A percentile compares a stretch with the other conserved stretches of the same genome.
Conservation (phyloP, 2,888 invertebrate genomes). For the Dasypogon diadema region DNA sequence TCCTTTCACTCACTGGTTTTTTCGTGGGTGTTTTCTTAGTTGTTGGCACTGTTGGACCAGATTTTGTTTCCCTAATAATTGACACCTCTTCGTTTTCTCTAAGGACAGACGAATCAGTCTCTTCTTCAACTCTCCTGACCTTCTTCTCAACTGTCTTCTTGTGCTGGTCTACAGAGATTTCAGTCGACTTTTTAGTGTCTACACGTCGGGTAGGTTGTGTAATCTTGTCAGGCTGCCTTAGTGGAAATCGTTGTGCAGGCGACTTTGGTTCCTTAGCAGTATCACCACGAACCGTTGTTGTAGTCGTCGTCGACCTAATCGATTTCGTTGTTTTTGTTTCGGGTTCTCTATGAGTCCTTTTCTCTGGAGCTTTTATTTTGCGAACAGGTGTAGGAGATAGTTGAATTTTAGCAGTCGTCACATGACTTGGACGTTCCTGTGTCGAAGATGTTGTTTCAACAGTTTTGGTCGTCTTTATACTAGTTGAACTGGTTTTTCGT, state of each 20-base stretch:
- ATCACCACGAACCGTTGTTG: neutral
- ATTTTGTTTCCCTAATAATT: neutral
- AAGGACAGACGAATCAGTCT: neutral
- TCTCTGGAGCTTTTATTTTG: constrained; percentile 46
- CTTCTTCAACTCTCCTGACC: neutral
- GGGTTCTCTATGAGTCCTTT: constrained; percentile 55
- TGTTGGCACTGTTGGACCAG: neutral
- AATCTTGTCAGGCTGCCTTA: constrained; percentile 11
- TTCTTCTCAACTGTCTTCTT: neutral
- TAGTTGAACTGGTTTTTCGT: constrained; percentile 5
- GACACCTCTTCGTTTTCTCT: neutral
- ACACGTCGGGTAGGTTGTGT: constrained; percentile 16
- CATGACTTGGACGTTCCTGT: constrained; percentile 55
- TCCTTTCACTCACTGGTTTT: constrained; percentile 66
- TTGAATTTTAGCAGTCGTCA: constrained; percentile 58
- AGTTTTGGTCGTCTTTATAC: constrained; percentile 5
- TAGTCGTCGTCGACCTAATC: constrained; percentile 10
- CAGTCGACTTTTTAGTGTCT: neutral
- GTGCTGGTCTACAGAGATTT: neutral
- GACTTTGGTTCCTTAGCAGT: neutral
- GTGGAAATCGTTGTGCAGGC: neutral
- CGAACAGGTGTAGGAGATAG: constrained; percentile 56
- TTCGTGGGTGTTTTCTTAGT: constrained; percentile 60
- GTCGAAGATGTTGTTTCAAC: constrained; percentile 25
- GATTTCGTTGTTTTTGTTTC: constrained; percentile 55